These are phyloP conservation scores for Ochropleura plecta DNA, from an alignment of 2,888 invertebrate genomes.

Conservation along the genomic window DNA sequence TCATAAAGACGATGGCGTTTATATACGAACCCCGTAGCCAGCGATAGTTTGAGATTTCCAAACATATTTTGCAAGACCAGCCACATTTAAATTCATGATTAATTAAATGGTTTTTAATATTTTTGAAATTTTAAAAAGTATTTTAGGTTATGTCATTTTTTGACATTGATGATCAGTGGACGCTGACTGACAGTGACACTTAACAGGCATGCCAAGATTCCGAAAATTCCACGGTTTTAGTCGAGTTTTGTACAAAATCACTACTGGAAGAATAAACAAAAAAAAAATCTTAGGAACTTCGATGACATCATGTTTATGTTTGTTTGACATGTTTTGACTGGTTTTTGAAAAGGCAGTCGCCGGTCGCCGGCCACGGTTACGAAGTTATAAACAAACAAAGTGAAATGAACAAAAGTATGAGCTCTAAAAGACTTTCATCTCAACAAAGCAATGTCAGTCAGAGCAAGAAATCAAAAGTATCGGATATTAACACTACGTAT, in stretches of 20 bases:
- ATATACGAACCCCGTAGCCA: slow-evolving; percentile 79
- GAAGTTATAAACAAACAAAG: not conserved
- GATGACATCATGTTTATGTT: not conserved
- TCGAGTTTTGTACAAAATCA: not conserved
- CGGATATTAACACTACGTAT: slow-evolving; percentile 69
- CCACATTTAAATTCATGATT: slow-evolving; percentile 82
- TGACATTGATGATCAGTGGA: slow-evolving; percentile 5
- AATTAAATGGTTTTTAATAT: not conserved
- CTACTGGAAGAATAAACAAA: not conserved
- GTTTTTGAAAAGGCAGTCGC: slow-evolving; percentile 23
- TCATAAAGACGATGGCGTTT: not conserved
- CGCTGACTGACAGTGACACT: not conserved
- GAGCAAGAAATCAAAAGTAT: slow-evolving; percentile 74
- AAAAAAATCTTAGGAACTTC: not conserved
- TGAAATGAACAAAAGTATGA: slow-evolving; percentile 55
- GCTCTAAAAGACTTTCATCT: slow-evolving; percentile 70
- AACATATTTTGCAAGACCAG: slow-evolving; percentile 78
- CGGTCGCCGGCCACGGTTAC: not conserved
- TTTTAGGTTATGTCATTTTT: slow-evolving; percentile 14
- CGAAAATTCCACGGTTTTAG: not conserved
- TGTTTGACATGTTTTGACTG: slow-evolving; percentile 37
- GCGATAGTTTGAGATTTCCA: slow-evolving; percentile 83
- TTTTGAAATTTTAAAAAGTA: not conserved
- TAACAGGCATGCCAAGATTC: too few species aligned
- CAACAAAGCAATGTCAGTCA: slow-evolving; percentile 68